These are phyloP conservation scores for Picathartes gymnocephalus DNA, from an alignment of 2,113 vertebrate genomes.

Conservation along the genomic window DNA sequence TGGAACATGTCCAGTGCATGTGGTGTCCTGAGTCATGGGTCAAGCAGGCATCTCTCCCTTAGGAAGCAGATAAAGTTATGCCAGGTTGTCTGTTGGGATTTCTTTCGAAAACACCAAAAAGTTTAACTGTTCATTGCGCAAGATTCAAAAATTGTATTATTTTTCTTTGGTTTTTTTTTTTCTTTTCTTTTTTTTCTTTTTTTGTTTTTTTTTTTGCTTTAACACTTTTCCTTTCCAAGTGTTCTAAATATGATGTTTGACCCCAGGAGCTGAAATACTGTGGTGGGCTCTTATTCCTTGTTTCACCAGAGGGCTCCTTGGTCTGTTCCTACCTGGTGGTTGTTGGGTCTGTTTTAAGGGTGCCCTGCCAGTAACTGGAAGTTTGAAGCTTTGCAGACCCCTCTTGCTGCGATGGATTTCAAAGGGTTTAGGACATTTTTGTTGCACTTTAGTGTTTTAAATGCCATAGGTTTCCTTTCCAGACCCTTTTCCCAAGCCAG, in stretches of 20 bases:
- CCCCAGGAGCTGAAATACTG: slow-evolving; percentile 14
- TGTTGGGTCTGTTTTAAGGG: slow-evolving; percentile 10
- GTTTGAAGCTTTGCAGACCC: slow-evolving; percentile 42
- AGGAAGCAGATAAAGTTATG: slow-evolving; percentile 55
- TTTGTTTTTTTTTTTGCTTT: slow-evolving; percentile 34
- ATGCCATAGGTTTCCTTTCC: slow-evolving; percentile 44
- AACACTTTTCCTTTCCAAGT: slow-evolving; percentile 48
- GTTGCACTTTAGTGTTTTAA: slow-evolving; percentile 70
- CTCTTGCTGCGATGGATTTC: slow-evolving; percentile 6
- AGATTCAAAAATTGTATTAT: slow-evolving; percentile 53
- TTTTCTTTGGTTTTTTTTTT: neutral
- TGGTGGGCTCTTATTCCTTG: neutral
- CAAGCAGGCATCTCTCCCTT: slow-evolving; percentile 12
- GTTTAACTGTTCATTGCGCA: slow-evolving; percentile 50
- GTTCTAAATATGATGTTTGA: slow-evolving; percentile 63
- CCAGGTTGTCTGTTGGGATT: slow-evolving; percentile 64
- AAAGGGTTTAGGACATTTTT: slow-evolving; percentile 42
- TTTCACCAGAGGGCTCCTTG: slow-evolving; percentile 49
- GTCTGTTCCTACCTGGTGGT: slow-evolving; percentile 6
- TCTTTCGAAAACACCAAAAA: slow-evolving; percentile 68
- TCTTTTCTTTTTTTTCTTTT: neutral
- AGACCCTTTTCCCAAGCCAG: slow-evolving; percentile 15
- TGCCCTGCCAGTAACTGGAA: slow-evolving; percentile 57
- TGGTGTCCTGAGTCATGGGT: slow-evolving; percentile 45
- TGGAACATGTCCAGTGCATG: slow-evolving; percentile 36